Evolutionary conservation across 2,113 vertebrate genomes (phyloP).

Genomic region (Chloebia gouldiae): DNA sequence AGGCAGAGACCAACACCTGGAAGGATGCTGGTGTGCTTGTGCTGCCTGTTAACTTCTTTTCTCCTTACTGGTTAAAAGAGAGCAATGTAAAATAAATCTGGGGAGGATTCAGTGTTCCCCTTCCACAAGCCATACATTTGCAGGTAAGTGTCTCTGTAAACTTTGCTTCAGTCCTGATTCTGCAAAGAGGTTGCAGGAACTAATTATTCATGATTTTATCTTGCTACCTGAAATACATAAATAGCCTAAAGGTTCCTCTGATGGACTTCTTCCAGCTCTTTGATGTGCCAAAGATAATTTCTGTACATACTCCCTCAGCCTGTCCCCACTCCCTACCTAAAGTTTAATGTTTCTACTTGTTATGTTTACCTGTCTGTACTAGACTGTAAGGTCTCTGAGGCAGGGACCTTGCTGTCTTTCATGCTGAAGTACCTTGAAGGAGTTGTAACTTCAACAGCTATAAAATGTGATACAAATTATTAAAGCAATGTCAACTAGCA

Average conservation of each 20-base stretch:
- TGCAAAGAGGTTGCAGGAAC: slow-evolving; percentile 55
- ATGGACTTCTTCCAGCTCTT: slow-evolving; percentile 67
- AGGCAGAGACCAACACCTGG: not conserved
- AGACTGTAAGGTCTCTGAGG: slow-evolving; percentile 34
- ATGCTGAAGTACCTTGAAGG: slow-evolving; percentile 21
- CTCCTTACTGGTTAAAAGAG: not conserved
- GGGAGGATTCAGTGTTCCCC: not conserved
- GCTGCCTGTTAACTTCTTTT: not conserved
- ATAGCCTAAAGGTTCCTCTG: slow-evolving; percentile 58
- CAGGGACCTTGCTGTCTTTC: slow-evolving; percentile 27
- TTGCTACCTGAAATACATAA: slow-evolving; percentile 64
- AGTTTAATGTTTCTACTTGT: slow-evolving; percentile 70
- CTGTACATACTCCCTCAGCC: slow-evolving; percentile 61
- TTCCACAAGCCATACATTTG: not conserved
- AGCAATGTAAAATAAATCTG: not conserved
- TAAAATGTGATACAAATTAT: slow-evolving; percentile 28
- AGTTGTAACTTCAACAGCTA: slow-evolving; percentile 39
- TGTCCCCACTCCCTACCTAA: slow-evolving; percentile 65
- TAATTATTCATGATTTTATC: slow-evolving; percentile 67
- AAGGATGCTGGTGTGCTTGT: not conserved
- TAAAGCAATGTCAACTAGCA: not conserved
- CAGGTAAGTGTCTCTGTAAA: not conserved
- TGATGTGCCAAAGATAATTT: slow-evolving; percentile 70
- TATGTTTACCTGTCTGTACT: slow-evolving; percentile 62
- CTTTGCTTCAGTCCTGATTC: not conserved